A percentile compares a stretch with the other conserved stretches of the same genome.
These are phyloP conservation scores for Nipponia nippon DNA, from an alignment of 2,113 vertebrate genomes.

Conservation along the genomic window DNA sequence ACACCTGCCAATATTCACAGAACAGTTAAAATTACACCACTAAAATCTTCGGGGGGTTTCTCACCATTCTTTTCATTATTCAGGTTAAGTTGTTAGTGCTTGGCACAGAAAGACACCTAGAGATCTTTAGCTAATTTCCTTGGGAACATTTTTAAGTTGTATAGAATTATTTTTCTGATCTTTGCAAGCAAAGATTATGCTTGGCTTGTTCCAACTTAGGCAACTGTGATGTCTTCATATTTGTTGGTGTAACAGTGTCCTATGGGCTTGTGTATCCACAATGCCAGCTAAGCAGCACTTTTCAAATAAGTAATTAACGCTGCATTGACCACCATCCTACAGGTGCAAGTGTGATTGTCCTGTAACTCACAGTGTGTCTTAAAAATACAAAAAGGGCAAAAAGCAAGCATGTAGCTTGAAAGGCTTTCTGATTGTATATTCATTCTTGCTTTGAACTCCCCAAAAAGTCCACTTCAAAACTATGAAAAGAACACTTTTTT, in stretches of 20 bases:
- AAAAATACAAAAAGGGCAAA: neutral
- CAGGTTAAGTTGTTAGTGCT: neutral
- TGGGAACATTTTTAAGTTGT: neutral
- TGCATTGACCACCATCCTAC: neutral
- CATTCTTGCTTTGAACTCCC: neutral
- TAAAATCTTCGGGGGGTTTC: neutral
- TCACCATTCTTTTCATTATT: neutral
- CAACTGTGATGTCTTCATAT: neutral
- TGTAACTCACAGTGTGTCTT: neutral
- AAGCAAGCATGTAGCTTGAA: neutral
- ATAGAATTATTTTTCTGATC: neutral
- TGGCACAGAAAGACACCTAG: neutral
- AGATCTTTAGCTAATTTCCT: neutral
- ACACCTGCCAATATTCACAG: neutral
- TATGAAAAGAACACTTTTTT: neutral
- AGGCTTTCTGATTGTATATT: neutral
- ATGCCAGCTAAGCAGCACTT: neutral
- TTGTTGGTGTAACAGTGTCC: neutral
- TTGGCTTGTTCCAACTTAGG: neutral
- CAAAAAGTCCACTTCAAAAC: neutral
- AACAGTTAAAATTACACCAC: neutral
- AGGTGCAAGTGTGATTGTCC: neutral
- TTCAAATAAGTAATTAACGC: neutral
- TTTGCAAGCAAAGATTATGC: neutral
- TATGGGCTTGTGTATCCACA: neutral